These are phyloP conservation scores for Vipera ursinii DNA, from an alignment of 2,797 vertebrate species.

Conservation along the genomic window DNA sequence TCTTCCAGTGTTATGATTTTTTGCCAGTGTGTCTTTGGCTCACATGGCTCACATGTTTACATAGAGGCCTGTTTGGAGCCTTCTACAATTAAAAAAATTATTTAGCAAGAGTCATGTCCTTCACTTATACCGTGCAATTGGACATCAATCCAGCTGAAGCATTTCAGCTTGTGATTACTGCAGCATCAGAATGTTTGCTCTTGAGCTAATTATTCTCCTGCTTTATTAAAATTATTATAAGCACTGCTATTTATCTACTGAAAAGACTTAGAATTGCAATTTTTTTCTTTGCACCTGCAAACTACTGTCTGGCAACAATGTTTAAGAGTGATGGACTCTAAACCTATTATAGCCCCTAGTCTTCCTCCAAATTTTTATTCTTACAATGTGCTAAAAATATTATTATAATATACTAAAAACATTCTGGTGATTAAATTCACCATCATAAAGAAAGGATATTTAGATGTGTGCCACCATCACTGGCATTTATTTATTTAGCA, in stretches of 20 bases:
- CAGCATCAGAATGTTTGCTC: neutral
- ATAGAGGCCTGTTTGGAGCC: neutral
- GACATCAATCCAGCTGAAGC: neutral
- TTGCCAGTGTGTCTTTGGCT: neutral
- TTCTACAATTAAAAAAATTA: neutral
- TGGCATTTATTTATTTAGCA: neutral
- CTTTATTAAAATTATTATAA: neutral
- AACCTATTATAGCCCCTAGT: neutral
- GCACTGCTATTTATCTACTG: neutral
- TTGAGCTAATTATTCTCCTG: neutral
- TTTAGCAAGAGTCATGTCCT: neutral
- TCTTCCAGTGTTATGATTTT: neutral
- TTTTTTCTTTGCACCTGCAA: neutral
- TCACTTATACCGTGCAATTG: neutral
- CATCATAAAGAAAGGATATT: neutral
- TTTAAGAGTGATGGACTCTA: neutral
- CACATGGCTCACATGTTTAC: neutral
- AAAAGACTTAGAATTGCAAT: neutral
- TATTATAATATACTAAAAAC: neutral
- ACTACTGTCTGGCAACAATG: neutral
- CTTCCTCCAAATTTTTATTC: neutral
- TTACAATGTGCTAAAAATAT: neutral
- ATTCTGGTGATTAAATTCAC: neutral
- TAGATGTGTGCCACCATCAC: neutral
- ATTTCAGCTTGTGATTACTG: neutral